Percentiles rank a stretch among this genome's conserved stretches.
Conservation (phyloP, 2,113 vertebrate genomes). For the Chloebia gouldiae region DNA sequence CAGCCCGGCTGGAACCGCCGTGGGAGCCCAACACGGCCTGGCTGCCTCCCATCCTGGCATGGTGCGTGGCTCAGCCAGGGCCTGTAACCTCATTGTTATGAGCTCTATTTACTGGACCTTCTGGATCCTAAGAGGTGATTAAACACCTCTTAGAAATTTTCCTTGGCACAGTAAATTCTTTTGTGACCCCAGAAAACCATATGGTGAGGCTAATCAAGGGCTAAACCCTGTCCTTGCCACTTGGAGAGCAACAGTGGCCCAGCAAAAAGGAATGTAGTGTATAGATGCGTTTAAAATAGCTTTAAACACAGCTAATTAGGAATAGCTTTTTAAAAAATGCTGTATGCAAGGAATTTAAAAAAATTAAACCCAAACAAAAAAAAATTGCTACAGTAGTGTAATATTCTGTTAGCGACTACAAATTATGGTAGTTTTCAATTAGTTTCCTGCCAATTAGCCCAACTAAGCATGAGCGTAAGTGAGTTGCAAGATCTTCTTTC, state of each 20-base stretch:
- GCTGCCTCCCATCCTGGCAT: accelerated
- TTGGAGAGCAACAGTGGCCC: not conserved
- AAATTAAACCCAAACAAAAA: not conserved
- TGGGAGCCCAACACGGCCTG: not conserved
- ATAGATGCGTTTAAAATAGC: not conserved
- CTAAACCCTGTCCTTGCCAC: not conserved
- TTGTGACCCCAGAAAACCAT: not conserved
- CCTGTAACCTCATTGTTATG: not conserved
- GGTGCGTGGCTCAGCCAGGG: accelerated
- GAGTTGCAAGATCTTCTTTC: not conserved
- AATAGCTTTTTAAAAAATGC: not conserved
- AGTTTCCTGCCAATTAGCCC: not conserved
- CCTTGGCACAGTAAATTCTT: not conserved
- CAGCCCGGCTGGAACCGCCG: not conserved
- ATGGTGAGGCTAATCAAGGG: not conserved
- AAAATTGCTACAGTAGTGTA: not conserved
- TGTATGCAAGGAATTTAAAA: not conserved
- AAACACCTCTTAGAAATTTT: slow-evolving; percentile 15
- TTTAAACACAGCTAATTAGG: not conserved
- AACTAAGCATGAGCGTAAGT: accelerated
- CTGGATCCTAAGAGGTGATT: not conserved
- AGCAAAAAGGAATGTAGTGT: not conserved
- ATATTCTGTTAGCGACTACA: not conserved
- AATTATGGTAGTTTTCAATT: not conserved
- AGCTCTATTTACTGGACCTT: not conserved